Base-by-base conservation (phyloP, 2,113 vertebrate species). In the Melanocharis versteri region DNA sequence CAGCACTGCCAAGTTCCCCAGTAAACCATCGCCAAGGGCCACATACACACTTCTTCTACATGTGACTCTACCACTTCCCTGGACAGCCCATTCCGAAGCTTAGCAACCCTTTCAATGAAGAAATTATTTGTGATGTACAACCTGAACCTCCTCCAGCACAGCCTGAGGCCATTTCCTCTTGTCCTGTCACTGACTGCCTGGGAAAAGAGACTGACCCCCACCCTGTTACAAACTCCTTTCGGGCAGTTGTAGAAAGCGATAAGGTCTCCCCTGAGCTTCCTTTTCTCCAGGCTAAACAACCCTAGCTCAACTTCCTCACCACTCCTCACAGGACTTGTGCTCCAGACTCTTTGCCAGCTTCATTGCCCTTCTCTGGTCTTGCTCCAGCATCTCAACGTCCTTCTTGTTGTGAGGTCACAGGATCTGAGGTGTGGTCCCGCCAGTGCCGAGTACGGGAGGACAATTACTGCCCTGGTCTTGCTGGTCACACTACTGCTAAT, bases 1-100 rank as follows among this genome's bases (percentile, higher is more conserved):
- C 23, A 28, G 4, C 2, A 6, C 11, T 26, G 28, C 13, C 9
- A 53, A 51, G 15, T 24, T 68, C 5, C 24, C 33, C 28, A 20
- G 16, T 14, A 57, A 37, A 58, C 12, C 22, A 28, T 57, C 28
- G 10, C 27, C 37, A 17, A 0, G 31, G 16, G 44, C 13, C 44
- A 28, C 13, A 44, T 17, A 7, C 0, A 1, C 17, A 13, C 3
- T 1, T 37, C 39, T 45, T 39, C 17, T n/a, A 26, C n/a, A 8
- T n/a, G 15, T 30, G 28, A 51, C 27, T 24, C 28, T 11, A 37
- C 8, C 27, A 28, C 8, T 17, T 33, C 11, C 39, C 9, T 24
- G 11, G n/a, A 53, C 19, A 30, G 37, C 15, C 3, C 6, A 7
- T 28, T 73, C 68, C 44, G 39, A 50, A 50, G 23, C 4, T 73